Conservation (phyloP, 2,888 invertebrate species). For the Merodon equestris region DNA sequence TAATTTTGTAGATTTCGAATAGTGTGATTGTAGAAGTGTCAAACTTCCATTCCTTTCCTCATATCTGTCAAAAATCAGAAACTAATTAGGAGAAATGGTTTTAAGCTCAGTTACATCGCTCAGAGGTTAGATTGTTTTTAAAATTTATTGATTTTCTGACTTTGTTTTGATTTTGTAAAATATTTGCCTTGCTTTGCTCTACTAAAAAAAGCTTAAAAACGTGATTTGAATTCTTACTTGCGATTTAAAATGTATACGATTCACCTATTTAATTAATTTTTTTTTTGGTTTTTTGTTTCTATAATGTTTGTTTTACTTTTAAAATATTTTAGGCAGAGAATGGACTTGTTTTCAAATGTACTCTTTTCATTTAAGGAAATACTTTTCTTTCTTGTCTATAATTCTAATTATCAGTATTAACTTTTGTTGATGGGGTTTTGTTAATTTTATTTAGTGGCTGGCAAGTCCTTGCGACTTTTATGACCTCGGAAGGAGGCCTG, state of each 20-base stretch:
- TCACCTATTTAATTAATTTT: constrained; percentile 26
- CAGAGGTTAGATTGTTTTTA: not conserved
- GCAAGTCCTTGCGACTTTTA: constrained; percentile 88
- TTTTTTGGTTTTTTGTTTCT: constrained; percentile 5
- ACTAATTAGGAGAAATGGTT: not conserved
- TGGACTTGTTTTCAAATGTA: constrained; percentile 58
- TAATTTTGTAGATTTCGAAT: not conserved
- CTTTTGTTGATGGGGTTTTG: constrained; percentile 30
- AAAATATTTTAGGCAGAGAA: constrained; percentile 60
- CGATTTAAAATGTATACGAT: constrained; percentile 15
- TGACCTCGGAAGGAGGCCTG: constrained; percentile 95
- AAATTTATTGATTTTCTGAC: not conserved
- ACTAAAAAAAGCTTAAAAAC: constrained; percentile 13
- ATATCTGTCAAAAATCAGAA: too few relatives aligned
- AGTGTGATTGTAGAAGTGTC: not conserved
- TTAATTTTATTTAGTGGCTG: constrained; percentile 72
- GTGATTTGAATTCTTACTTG: constrained; percentile 14
- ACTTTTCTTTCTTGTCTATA: constrained; percentile 49
- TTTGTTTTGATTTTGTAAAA: too few relatives aligned
- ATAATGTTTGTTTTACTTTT: constrained; percentile 30
- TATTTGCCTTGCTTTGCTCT: constrained; percentile 44
- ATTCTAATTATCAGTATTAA: constrained; percentile 25
- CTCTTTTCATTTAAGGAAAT: constrained; percentile 45
- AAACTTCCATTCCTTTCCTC: not conserved
- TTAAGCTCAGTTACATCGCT: constrained; percentile 40